A percentile compares a stretch with the other conserved stretches of the same genome.
phyloP scores from a whole-genome alignment of 2,888 invertebrate species.

The Pachydiplax longipennis region DNA sequence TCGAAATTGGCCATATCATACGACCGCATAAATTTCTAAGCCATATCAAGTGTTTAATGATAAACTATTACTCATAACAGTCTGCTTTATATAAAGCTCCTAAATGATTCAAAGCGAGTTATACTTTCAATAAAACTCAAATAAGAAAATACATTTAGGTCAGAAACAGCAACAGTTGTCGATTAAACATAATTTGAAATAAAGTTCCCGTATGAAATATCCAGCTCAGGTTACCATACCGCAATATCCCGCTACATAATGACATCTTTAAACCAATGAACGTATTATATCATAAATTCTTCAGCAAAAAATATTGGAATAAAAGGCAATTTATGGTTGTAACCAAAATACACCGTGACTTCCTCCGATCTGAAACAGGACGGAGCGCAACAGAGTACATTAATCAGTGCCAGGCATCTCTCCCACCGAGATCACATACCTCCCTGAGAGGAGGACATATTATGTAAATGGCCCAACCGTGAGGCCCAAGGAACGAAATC shows the following conservation, averaged over 20 bases:
- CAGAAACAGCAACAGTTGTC: not conserved
- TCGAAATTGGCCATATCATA: not conserved
- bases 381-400: not conserved
- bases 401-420: not conserved
- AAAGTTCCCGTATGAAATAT: not conserved
- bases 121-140: too few relatives aligned
- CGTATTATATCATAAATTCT: not conserved
- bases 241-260: not conserved
- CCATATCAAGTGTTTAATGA: too few relatives aligned
- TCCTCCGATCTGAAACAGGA: not conserved
- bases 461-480: conserved; percentile 19
- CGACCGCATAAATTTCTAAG: too few relatives aligned
- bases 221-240: not conserved
- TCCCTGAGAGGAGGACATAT: not conserved
- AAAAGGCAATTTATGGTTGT: not conserved
- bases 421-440: not conserved
- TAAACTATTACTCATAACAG: too few relatives aligned
- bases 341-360: not conserved
- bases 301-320: not conserved
- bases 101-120: too few relatives aligned
- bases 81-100: too few relatives aligned
- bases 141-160: too few relatives aligned
- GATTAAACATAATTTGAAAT: not conserved
- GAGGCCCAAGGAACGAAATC: not conserved
- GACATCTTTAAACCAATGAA: not conserved